These are phyloP conservation scores for Nasonia vitripennis DNA, from an alignment of 1,140 invertebrate species.

Conservation along the genomic window DNA sequence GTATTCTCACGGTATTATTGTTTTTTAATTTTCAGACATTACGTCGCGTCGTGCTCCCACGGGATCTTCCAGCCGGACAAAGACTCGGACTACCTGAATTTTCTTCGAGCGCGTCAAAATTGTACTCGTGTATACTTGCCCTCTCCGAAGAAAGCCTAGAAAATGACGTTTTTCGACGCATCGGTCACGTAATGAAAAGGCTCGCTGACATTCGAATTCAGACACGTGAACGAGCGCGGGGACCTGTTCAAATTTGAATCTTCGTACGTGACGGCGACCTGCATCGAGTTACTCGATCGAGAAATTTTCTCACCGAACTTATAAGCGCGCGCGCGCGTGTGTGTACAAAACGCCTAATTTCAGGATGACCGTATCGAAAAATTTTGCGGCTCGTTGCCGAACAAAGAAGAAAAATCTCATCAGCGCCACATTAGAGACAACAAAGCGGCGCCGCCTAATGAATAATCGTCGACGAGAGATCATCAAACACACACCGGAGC, in stretches of 20 bases:
- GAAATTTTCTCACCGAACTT: constrained; percentile 14
- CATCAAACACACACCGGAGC: background rate
- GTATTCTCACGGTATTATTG: background rate
- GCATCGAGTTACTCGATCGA: background rate
- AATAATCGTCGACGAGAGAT: constrained; percentile 5
- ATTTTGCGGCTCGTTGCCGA: background rate
- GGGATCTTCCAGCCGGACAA: background rate
- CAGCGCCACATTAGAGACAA: background rate
- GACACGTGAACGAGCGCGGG: background rate
- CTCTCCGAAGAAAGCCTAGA: background rate
- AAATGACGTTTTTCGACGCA: constrained; percentile 20
- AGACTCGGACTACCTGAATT: background rate
- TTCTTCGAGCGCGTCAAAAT: constrained; percentile 1
- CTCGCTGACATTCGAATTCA: constrained; percentile 14
- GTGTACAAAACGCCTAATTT: background rate
- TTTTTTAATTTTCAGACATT: background rate
- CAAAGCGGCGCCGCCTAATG: background rate
- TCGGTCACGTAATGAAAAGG: constrained; percentile 16
- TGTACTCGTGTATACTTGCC: background rate
- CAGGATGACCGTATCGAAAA: background rate
- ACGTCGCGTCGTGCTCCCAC: background rate
- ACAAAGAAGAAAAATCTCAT: constrained; percentile 9
- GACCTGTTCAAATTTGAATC: constrained; percentile 28
- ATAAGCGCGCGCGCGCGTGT: background rate
- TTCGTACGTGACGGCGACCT: background rate